A percentile compares a stretch with the other conserved stretches of the same genome.
phyloP scores from a whole-genome alignment of 1,140 invertebrate species.

The Pseudomyrmex pallidus region DNA sequence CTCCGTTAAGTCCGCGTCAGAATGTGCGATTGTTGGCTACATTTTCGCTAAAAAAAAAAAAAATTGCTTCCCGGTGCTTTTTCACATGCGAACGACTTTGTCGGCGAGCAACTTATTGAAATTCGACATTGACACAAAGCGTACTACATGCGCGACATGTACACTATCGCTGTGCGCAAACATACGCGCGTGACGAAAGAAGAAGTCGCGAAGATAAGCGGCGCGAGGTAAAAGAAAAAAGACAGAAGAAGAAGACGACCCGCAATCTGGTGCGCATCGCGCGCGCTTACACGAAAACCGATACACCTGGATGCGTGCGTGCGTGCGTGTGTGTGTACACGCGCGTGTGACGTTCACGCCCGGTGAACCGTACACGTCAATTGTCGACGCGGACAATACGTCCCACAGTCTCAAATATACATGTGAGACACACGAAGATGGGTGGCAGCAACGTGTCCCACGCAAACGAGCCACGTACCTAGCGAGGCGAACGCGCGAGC shows the following conservation, averaged over 20 bases:
- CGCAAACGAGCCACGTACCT: conserved; percentile 50
- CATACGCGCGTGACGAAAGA: neutral
- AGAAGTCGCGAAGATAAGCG: conserved; percentile 2
- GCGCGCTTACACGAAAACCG: neutral
- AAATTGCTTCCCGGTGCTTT: neutral
- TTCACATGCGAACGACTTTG: no score
- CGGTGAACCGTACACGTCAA: neutral
- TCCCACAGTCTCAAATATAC: conserved; percentile 10
- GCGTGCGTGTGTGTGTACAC: neutral
- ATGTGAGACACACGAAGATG: conserved; percentile 46
- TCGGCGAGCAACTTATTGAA: neutral
- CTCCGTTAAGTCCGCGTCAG: no score
- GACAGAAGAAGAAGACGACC: neutral
- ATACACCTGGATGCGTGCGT: conserved; percentile 14
- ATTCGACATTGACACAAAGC: conserved; percentile 27
- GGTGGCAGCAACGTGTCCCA: conserved; percentile 70
- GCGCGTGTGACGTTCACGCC: neutral
- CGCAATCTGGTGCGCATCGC: neutral
- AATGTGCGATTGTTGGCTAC: no score
- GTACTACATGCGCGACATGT: neutral
- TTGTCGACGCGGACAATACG: conserved; percentile 21
- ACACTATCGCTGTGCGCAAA: conserved; percentile 22
- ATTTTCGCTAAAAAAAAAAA: no score
- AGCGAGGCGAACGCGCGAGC: conserved; percentile 41
- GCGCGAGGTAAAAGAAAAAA: neutral